phyloP scores from a whole-genome alignment of 1,140 invertebrate genomes.

The Magallana gigas region DNA sequence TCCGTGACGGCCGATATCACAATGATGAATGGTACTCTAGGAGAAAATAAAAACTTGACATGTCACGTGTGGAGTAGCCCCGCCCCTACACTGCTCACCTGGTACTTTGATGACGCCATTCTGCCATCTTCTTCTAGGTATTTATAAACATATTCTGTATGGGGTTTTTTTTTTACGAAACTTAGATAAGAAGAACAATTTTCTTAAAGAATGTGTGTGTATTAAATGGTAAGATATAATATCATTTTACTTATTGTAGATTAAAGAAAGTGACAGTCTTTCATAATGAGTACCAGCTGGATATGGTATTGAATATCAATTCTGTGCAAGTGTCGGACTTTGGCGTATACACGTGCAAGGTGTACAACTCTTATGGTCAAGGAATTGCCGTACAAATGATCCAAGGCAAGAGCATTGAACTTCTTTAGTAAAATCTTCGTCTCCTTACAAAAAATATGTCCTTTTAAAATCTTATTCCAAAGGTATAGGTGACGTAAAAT shows the following conservation, averaged over 20 bases:
- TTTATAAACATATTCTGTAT: background rate
- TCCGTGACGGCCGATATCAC: conserved; percentile 30
- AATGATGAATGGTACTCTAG: conserved; percentile 47
- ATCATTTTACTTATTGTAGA: conserved; percentile 30
- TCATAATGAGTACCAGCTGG: conserved; percentile 14
- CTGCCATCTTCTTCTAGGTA: conserved; percentile 51
- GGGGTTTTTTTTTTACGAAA: too few relatives aligned
- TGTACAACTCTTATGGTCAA: conserved; percentile 41
- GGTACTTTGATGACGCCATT: conserved; percentile 53
- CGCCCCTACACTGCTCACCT: conserved; percentile 15
- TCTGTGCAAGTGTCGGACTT: conserved; percentile 40
- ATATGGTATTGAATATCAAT: conserved; percentile 44
- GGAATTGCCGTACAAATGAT: conserved; percentile 55
- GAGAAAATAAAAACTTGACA: conserved; percentile 21
- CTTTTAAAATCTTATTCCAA: background rate
- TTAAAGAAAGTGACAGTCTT: background rate
- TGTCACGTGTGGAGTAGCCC: conserved; percentile 51
- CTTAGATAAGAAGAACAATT: background rate
- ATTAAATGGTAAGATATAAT: background rate
- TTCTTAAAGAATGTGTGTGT: background rate
- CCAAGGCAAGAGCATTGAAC: conserved; percentile 42
- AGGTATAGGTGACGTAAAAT: background rate
- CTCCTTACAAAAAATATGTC: background rate
- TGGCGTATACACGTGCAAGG: conserved; percentile 54
- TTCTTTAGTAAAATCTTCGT: background rate